A percentile compares a stretch with the other conserved stretches of the same genome.
Evolutionary conservation across 2,113 vertebrate genomes (phyloP).

Genomic region (Sprattus sprattus): DNA sequence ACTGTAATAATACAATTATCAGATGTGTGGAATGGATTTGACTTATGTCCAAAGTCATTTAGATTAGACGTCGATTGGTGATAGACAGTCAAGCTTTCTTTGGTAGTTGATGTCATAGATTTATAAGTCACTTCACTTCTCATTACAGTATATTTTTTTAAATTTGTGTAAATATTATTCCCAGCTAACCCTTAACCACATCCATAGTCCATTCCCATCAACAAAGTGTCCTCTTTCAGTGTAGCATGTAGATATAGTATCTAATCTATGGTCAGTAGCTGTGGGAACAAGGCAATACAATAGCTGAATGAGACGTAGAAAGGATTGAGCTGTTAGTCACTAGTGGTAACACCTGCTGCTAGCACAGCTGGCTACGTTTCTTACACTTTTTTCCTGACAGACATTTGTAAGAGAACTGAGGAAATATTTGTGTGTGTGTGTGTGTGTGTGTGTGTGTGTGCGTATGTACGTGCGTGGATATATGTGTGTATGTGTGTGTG

Average conservation of each 20-base stretch:
- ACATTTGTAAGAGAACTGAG: neutral
- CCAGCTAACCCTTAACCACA: too few relatives aligned
- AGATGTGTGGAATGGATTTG: neutral
- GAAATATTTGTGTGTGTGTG: conserved; percentile 34
- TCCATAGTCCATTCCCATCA: too few relatives aligned
- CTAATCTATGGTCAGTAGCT: too few relatives aligned
- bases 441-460: neutral
- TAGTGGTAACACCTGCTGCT: neutral
- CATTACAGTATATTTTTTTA: too few relatives aligned
- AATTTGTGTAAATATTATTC: too few relatives aligned
- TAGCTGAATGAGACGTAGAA: too few relatives aligned
- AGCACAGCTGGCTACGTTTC: neutral
- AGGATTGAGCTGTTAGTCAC: neutral
- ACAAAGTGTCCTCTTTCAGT: too few relatives aligned
- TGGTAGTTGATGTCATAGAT: neutral
- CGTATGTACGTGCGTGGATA: too few relatives aligned
- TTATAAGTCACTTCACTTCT: neutral
- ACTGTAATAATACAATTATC: neutral
- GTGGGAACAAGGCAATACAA: too few relatives aligned
- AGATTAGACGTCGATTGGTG: neutral
- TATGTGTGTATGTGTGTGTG: neutral
- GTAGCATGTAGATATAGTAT: too few relatives aligned
- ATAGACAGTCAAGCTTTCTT: neutral
- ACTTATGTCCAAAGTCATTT: neutral
- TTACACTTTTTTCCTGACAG: neutral